Percentiles rank a stretch among this genome's conserved stretches.
Conservation (phyloP, 2,797 vertebrate genomes). For the Gambusia yucatana region DNA sequence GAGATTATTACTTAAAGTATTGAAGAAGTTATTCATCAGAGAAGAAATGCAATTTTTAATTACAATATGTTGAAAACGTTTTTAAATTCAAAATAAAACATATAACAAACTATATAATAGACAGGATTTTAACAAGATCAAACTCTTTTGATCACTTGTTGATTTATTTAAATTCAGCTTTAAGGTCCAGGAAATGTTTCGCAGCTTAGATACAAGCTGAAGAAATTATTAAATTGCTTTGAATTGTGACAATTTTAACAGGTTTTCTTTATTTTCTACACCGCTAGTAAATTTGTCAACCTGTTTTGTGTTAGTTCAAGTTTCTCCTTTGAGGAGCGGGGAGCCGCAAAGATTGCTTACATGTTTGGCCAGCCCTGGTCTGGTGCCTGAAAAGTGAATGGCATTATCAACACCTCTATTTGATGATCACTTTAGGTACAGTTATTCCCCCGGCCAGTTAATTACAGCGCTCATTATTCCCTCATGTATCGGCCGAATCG, state of each 20-base stretch:
- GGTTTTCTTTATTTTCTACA: neutral
- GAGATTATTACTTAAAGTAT: neutral
- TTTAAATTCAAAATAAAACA: neutral
- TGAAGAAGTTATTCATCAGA: neutral
- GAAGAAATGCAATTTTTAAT: neutral
- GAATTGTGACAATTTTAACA: neutral
- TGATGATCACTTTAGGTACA: constrained; percentile 75
- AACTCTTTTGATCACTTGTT: neutral
- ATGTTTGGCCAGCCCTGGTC: constrained; percentile 13
- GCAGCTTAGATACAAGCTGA: neutral
- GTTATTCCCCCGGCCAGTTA: constrained; percentile 77
- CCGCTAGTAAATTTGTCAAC: neutral
- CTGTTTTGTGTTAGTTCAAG: neutral
- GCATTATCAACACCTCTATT: constrained; percentile 72
- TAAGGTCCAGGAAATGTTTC: neutral
- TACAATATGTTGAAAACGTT: neutral
- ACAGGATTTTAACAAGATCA: neutral
- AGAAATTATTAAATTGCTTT: neutral
- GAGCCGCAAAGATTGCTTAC: constrained; percentile 1
- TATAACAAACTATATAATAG: neutral
- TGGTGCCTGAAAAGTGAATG: constrained; percentile 56
- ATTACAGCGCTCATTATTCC: constrained; percentile 84
- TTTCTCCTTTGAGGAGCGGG: neutral
- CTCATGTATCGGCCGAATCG: constrained; percentile 86
- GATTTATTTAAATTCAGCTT: neutral